Evolutionary conservation across 2,113 vertebrate genomes (phyloP).

Genomic region (Oryctolagus cuniculus): DNA sequence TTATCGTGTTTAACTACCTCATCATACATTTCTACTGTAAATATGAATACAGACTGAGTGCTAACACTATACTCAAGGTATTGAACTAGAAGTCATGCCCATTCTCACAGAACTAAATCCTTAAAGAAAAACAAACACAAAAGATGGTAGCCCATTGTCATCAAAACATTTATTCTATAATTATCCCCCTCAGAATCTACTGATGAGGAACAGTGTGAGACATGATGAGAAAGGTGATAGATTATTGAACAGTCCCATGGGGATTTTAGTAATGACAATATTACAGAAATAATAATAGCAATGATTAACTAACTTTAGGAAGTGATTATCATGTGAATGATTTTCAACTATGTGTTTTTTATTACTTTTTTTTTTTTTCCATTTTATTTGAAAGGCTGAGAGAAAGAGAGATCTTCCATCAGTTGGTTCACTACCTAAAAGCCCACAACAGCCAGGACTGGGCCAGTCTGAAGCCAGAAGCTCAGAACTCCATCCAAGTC

Average conservation of each 20-base stretch:
- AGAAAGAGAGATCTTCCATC: too few relatives aligned
- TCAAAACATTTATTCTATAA: not conserved
- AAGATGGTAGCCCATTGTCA: not conserved
- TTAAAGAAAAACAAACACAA: conserved; percentile 24
- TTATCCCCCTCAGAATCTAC: not conserved
- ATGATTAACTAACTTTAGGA: conserved; percentile 38
- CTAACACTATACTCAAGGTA: not conserved
- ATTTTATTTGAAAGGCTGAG: too few relatives aligned
- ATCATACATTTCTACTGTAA: conserved; percentile 21
- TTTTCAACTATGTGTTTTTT: conserved; percentile 29
- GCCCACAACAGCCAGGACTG: too few relatives aligned
- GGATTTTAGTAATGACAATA: not conserved
- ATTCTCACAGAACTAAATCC: conserved; percentile 15
- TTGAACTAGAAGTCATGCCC: not conserved
- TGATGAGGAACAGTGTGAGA: not conserved
- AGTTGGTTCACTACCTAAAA: too few relatives aligned
- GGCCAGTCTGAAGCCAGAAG: too few relatives aligned
- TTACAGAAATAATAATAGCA: conserved; percentile 18
- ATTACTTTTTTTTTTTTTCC: not conserved
- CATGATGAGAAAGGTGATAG: not conserved
- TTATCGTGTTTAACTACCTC: not conserved
- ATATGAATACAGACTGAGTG: not conserved
- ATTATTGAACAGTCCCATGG: not conserved
- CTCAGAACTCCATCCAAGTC: too few relatives aligned
- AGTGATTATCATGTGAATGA: conserved; percentile 17